A percentile compares a stretch with the other conserved stretches of the same genome.
Conservation (phyloP, 2,113 vertebrate species). For the Eudyptes chrysolophus region DNA sequence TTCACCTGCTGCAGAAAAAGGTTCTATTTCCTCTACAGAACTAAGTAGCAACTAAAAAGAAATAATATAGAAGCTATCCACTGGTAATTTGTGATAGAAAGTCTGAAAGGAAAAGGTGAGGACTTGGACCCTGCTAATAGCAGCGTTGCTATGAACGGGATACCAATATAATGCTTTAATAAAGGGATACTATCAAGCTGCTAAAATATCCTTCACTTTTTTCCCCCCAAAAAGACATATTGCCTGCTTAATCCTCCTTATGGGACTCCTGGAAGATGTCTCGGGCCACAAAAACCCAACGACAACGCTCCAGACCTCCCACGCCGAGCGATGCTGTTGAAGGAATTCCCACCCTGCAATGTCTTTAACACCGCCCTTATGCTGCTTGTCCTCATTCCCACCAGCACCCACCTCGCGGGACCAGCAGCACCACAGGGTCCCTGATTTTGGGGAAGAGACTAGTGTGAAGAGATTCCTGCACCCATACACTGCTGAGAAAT, state of each 20-base stretch:
- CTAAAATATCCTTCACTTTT: background rate
- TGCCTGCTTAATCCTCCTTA: background rate
- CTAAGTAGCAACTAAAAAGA: background rate
- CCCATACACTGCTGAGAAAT: background rate
- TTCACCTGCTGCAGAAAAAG: background rate
- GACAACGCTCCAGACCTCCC: background rate
- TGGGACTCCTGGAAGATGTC: background rate
- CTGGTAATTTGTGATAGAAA: background rate
- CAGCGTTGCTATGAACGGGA: background rate
- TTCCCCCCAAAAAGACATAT: accelerated
- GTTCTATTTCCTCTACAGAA: background rate
- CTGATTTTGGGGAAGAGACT: accelerated
- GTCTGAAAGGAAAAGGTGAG: background rate
- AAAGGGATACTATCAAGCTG: background rate
- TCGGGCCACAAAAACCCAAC: background rate
- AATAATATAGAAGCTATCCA: accelerated
- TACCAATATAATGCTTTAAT: background rate
- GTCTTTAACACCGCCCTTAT: accelerated
- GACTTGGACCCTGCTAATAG: background rate
- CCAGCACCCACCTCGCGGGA: background rate
- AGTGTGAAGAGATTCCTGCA: background rate
- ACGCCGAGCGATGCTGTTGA: accelerated
- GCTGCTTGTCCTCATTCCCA: background rate
- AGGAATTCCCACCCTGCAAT: background rate
- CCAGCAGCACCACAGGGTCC: background rate